Evolutionary conservation across 2,888 invertebrate species (phyloP), one percentile per base, ranked within the genome.

Genomic region (Nemotelus pantherinus): DNA sequence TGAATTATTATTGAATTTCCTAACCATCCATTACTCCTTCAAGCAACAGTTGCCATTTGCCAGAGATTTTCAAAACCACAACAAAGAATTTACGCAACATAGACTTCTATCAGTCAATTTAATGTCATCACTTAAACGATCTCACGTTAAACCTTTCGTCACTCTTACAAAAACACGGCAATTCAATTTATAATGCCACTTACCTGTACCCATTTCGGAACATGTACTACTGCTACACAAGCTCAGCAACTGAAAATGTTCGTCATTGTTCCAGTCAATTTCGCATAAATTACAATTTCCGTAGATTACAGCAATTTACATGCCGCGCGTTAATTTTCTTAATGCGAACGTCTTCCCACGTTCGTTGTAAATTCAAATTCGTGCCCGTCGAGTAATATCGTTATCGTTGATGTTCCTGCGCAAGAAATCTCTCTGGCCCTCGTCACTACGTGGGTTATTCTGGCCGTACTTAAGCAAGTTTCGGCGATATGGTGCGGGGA

Each of bases 281-380:
- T 72, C 58, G 45, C 72, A 72, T 72, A 72, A 72, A 72, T 72
- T 58, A 72, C 72, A 57, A 72, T 72, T 72, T 57, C 47, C 57
- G 10, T 57, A 58, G 58, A 58, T 72, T 58, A 72, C 58, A 72
- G 25, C 45, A 72, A 58, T 72, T 58, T 72, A 72, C 72, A 72
- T 58, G 72, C 45, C 58, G 47, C 43, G 72, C 72, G 58, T 72
- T 72, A 72, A 72, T 72, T 72, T 72, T 72, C 72, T 43, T 72
- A 72, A 72, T 72, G 72, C 47, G 45, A 72, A 58, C 58, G 58
- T 72, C 58, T 72, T 47, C 50, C 9, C 3, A 48, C 44, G n/a
- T 47, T 47, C 47, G 45, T 4, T 25, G n/a, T 45, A 39, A 58
- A 7, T 10, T 72, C 58, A 63, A 2, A 10, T n/a, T 70, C 43